Conservation (phyloP, 92 coral and sea anemone genomes). For the Umimayanthus kanabou region DNA sequence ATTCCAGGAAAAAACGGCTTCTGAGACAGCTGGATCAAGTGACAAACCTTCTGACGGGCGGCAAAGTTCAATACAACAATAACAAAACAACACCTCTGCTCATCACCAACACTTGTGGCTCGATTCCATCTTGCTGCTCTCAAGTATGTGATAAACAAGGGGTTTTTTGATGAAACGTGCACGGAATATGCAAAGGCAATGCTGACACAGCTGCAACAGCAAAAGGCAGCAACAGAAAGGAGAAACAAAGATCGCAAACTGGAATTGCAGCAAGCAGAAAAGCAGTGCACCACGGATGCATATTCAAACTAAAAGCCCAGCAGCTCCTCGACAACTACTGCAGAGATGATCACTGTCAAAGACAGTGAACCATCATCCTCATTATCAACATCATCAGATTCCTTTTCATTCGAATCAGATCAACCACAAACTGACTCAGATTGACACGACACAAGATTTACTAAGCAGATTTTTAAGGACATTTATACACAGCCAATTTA, state of each 20-base stretch:
- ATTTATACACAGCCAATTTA: background rate
- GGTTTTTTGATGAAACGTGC: constrained; percentile 10
- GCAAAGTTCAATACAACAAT: too few species aligned
- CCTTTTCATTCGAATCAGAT: background rate
- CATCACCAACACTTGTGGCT: too few species aligned
- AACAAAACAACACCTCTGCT: background rate
- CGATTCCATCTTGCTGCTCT: too few species aligned
- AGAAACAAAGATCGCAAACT: constrained; percentile 19
- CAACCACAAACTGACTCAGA: constrained; percentile 32
- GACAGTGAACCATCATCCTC: constrained; percentile 34
- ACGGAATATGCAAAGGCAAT: constrained; percentile 13
- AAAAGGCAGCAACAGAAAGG: constrained; percentile 9
- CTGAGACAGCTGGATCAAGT: too few species aligned
- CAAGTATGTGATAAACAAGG: constrained; percentile 16
- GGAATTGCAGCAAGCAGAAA: constrained; percentile 19
- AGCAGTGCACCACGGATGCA: constrained; percentile 23
- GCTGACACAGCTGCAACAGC: constrained; percentile 28
- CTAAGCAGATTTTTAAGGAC: constrained; percentile 1
- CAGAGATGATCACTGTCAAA: constrained; percentile 37
- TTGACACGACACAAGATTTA: constrained; percentile 16
- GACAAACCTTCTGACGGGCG: too few species aligned
- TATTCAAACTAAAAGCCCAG: constrained; percentile 10
- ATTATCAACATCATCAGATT: constrained; percentile 26
- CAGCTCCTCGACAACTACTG: constrained; percentile 30
- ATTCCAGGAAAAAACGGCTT: too few species aligned